Conservation (phyloP, 2,797 vertebrate genomes). For the Acropternis orthonyx region DNA sequence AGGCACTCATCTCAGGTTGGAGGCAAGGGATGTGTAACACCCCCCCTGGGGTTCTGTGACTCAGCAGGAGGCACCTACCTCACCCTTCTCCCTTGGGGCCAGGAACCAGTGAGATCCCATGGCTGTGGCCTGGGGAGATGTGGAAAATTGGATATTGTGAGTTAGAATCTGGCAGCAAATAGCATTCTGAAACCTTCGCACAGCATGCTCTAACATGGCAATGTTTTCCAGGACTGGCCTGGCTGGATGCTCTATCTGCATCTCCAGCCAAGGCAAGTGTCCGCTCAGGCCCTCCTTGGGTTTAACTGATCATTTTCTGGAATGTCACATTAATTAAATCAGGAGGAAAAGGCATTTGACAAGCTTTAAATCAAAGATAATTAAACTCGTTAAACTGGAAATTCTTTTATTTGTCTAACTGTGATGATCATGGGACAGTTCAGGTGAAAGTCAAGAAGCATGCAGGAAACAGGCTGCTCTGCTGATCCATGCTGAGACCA, state of each 20-base stretch:
- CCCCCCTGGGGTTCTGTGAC: fast-evolving
- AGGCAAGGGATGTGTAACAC: neutral
- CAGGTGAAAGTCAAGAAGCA: neutral
- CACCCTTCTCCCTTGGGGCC: neutral
- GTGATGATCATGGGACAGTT: neutral
- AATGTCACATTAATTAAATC: neutral
- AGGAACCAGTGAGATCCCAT: neutral
- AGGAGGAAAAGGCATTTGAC: slow-evolving; percentile 1
- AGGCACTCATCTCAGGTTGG: neutral
- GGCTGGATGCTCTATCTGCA: fast-evolving
- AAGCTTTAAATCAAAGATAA: neutral
- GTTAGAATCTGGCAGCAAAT: neutral
- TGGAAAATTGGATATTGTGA: neutral
- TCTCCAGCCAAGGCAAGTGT: neutral
- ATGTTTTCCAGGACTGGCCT: neutral
- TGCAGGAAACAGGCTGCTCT: neutral
- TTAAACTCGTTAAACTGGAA: neutral
- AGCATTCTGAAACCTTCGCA: neutral
- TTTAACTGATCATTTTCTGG: slow-evolving; percentile 26
- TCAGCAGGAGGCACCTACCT: neutral
- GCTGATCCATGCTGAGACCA: neutral
- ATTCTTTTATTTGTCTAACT: neutral
- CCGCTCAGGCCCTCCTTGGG: neutral
- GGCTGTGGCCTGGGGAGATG: neutral
- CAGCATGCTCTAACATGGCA: neutral